phyloP scores from a whole-genome alignment of 1,140 invertebrate species.

The Chymomyza costata region DNA sequence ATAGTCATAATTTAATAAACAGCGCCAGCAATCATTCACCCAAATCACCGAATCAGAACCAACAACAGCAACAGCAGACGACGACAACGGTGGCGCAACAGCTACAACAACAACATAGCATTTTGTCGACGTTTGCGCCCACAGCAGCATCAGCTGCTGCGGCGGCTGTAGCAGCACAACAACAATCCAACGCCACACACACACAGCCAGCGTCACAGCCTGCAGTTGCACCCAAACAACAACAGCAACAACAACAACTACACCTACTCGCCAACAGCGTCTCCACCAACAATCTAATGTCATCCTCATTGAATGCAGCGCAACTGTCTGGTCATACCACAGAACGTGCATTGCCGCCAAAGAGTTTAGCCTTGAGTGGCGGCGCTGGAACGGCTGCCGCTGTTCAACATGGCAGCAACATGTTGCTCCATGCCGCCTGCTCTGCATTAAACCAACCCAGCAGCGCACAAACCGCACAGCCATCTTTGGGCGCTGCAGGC shows the following conservation, averaged over 20 bases:
- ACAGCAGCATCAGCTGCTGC: constrained; percentile 37
- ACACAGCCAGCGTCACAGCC: constrained; percentile 43
- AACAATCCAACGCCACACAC: constrained; percentile 12
- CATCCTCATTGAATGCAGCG: constrained; percentile 69
- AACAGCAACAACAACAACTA: constrained; percentile 69
- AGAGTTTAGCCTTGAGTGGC: constrained; percentile 51
- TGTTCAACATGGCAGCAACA: constrained; percentile 34
- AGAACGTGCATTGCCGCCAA: constrained; percentile 59
- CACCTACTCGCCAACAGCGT: constrained; percentile 58
- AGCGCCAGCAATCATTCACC: constrained; percentile 69
- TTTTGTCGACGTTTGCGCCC: constrained; percentile 58
- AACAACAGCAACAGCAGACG: constrained; percentile 50
- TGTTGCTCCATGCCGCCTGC: too few species aligned
- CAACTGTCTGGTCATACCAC: constrained; percentile 53
- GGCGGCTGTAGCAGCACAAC: constrained; percentile 16
- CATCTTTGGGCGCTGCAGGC: constrained; percentile 10
- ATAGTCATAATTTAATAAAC: constrained; percentile 75
- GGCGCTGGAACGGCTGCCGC: constrained; percentile 30
- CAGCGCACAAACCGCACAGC: constrained; percentile 13
- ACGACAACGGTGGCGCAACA: constrained; percentile 35
- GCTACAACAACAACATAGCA: constrained; percentile 29
- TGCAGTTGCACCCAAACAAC: constrained; percentile 66
- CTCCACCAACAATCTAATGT: constrained; percentile 65
- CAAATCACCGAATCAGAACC: constrained; percentile 73
- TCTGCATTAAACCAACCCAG: constrained; percentile 13